Evolutionary conservation across 2,113 vertebrate species (phyloP).

Genomic region (Lagopus leucura): DNA sequence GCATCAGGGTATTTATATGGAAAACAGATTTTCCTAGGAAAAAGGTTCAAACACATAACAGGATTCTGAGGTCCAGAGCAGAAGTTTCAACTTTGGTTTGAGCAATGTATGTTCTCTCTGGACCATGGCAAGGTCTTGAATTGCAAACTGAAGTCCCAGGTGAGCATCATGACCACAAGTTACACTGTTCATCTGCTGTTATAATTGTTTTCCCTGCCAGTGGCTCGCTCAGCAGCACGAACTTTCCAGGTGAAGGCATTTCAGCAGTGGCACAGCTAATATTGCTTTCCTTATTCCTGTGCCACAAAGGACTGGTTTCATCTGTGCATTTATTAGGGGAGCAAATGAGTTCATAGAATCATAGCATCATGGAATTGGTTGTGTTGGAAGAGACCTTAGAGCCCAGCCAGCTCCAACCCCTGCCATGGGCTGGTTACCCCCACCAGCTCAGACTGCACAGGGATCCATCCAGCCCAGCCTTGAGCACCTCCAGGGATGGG

Average conservation of each 20-base stretch:
- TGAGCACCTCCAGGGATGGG: neutral
- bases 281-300: neutral
- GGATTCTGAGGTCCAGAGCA: slow-evolving; percentile 18
- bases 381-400: neutral
- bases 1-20: slow-evolving; percentile 28
- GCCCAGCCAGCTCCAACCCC: neutral
- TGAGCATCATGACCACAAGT: accelerated
- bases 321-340: neutral
- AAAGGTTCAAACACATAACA: neutral
- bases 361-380: neutral
- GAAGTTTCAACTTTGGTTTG: neutral
- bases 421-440: neutral
- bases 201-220: neutral
- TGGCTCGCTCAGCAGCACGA: neutral
- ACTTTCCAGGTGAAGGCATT: neutral
- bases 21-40: slow-evolving; percentile 41
- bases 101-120: neutral
- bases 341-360: neutral
- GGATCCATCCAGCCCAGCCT: neutral
- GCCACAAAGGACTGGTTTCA: neutral
- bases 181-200: neutral
- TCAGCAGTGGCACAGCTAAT: neutral
- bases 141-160: neutral
- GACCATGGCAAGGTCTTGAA: neutral
- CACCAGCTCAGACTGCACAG: neutral